Base-by-base conservation (phyloP, 2,797 vertebrate genomes). In the Karalla daura region DNA sequence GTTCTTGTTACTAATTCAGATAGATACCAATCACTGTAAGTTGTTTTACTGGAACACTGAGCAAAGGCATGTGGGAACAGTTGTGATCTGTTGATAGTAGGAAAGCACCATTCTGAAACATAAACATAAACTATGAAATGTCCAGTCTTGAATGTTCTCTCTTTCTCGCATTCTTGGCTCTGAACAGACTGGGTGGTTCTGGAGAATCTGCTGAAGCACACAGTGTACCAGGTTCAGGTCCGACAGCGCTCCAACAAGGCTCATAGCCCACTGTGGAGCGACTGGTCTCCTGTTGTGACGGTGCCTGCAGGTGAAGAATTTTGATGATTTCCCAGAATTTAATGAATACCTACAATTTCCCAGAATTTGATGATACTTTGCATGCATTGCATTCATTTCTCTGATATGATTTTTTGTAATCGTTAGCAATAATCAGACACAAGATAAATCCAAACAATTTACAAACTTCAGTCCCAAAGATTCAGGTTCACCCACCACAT, bases 261-360 rank as follows among this genome's bases (percentile, higher is more conserved):
- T 21, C 10, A 0, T 1, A 50, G 45, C 35, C 41, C 88, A 1
- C 68, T 90, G 55, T 94, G 93, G 93, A 93, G 93, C 21, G 37
- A 82, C 45, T 93, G 93, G 92, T 90, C 88, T 53, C 25, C 33
- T 9, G 23, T 27, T 6, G 10, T 83, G 28, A 54, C 20, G 23
- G 83, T 89, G 69, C 91, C 93, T 68, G 74, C 85, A 83, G 89
- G 93, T 94, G 35, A 84, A 39, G 21, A n/a, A n/a, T n/a, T n/a
- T n/a, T n/a, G n/a, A n/a, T n/a, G n/a, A n/a, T n/a, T n/a, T n/a
- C n/a, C n/a, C n/a, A n/a, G n/a, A n/a, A n/a, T n/a, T n/a, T n/a
- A n/a, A n/a, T n/a, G n/a, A n/a, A n/a, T n/a, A n/a, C n/a, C n/a
- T n/a, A n/a, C n/a, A n/a, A n/a, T n/a, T n/a, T n/a, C n/a, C n/a